A percentile compares a stretch with the other conserved stretches of the same genome.
These are phyloP conservation scores for Lamellibrachia satsuma DNA, from an alignment of 2,888 invertebrate genomes.

Conservation along the genomic window DNA sequence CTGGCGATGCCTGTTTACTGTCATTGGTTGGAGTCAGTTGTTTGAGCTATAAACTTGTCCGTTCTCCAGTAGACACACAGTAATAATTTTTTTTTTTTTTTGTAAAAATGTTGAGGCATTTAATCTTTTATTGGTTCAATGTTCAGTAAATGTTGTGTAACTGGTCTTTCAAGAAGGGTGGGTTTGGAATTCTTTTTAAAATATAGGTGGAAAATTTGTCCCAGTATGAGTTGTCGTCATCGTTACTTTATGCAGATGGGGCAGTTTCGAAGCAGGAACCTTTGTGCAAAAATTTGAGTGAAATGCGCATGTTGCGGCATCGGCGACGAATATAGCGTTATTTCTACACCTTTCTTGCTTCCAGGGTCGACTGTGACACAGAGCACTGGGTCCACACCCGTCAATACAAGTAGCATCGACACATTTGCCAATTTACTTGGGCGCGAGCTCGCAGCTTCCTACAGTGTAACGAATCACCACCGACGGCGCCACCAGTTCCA, in stretches of 20 bases:
- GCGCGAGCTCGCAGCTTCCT: slow-evolving; percentile 82
- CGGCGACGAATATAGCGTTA: slow-evolving; percentile 39
- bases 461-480: slow-evolving; percentile 61
- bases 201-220: background rate
- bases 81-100: background rate
- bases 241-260: background rate
- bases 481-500: background rate
- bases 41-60: background rate
- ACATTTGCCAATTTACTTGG: slow-evolving; percentile 72
- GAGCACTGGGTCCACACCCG: slow-evolving; percentile 44
- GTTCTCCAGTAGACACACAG: background rate
- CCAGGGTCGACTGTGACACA: background rate
- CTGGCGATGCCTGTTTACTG: background rate
- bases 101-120: background rate
- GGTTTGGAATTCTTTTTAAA: background rate
- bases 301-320: background rate
- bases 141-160: background rate
- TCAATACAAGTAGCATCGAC: slow-evolving; percentile 58
- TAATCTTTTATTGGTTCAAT: slow-evolving; percentile 9
- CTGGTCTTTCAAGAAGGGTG: background rate
- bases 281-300: slow-evolving; percentile 17
- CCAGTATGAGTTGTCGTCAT: background rate
- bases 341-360: slow-evolving; percentile 61
- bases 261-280: background rate
- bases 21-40: background rate